Evolutionary conservation across 2,797 vertebrate genomes (phyloP), one percentile per base, ranked within the genome.

Genomic region (Gymnoscopelus braueri): DNA sequence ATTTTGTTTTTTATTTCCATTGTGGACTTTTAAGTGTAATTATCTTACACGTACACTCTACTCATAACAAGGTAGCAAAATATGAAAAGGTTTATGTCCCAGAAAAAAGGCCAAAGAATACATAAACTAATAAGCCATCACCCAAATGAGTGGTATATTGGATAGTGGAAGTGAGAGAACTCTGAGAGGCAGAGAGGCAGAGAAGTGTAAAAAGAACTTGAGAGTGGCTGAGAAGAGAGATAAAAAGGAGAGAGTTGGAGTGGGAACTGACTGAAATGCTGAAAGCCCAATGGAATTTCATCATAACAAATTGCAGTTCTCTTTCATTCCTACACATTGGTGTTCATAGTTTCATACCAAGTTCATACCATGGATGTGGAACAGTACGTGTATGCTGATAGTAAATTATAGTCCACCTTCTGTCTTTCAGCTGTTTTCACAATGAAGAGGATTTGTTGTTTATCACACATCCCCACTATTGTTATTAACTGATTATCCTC

Each of bases 141-240:
- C 26, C 26, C 3, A 59, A 1, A 56, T 24, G 54, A 56, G 54
- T 24, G 13, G 26, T 24, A n/a, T n/a, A n/a, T n/a, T n/a, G 24
- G 11, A 29, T 12, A 24, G 24, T 24, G 24, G 24, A 24, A 56
- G 19, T 29, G 54, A 26, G 29, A 67, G 39, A 69, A 72, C 72
- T 63, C 14, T 61, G 52, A 47, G 49, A 74, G 19, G 60, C 44
- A 69, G 59, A 49, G 54, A 52, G 49, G 23, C 57, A 55, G 59
- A 69, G 55, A 19, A 76, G 59, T 0, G 29, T 80, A 12, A 29
- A 64, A 71, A 48, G n/a, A 52, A 66, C 60, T 50, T 62, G 48
- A 74, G 59, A 49, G 54, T 52, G 49, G 23, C 57, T 59, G 59
- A 69, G 55, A 19, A 76, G 59, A 1, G 29, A 59, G 35, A 78